phyloP scores from a whole-genome alignment of 1,140 invertebrate species.

The Drosophila sechellia region DNA sequence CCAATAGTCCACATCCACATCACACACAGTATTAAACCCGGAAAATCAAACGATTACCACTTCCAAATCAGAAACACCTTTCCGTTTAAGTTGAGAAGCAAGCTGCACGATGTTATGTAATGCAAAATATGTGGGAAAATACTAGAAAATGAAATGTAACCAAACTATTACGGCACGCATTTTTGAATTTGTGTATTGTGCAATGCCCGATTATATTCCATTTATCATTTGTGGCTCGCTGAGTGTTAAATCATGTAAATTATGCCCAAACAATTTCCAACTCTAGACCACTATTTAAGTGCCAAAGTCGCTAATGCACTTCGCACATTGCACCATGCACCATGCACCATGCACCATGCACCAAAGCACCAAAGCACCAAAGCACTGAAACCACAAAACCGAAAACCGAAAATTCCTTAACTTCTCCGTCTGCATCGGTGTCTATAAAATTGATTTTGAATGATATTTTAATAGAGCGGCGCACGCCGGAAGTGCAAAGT shows the following conservation, averaged over 20 bases:
- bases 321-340: slow-evolving; percentile 35
- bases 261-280: slow-evolving; percentile 43
- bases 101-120: slow-evolving; percentile 34
- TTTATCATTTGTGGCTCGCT: slow-evolving; percentile 55
- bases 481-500: slow-evolving; percentile 44
- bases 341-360: slow-evolving; percentile 37
- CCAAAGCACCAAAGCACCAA: slow-evolving; percentile 49
- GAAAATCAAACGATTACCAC: slow-evolving; percentile 22
- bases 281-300: slow-evolving; percentile 46
- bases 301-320: slow-evolving; percentile 43
- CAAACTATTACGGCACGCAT: slow-evolving; percentile 18
- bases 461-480: slow-evolving; percentile 49
- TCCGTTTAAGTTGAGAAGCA: slow-evolving; percentile 20
- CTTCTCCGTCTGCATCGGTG: slow-evolving; percentile 43
- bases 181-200: slow-evolving; percentile 40
- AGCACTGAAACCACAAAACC: slow-evolving; percentile 51
- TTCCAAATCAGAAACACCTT: slow-evolving; percentile 29
- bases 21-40: slow-evolving; percentile 51
- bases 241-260: slow-evolving; percentile 67
- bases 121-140: slow-evolving; percentile 14
- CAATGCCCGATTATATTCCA: slow-evolving; percentile 33
- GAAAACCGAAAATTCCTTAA: slow-evolving; percentile 51
- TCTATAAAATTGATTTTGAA: slow-evolving; percentile 71
- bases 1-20: slow-evolving; percentile 39
- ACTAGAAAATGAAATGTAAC: slow-evolving; percentile 3